Evolutionary conservation across 2,113 vertebrate species (phyloP).

Genomic region (Piaya cayana): DNA sequence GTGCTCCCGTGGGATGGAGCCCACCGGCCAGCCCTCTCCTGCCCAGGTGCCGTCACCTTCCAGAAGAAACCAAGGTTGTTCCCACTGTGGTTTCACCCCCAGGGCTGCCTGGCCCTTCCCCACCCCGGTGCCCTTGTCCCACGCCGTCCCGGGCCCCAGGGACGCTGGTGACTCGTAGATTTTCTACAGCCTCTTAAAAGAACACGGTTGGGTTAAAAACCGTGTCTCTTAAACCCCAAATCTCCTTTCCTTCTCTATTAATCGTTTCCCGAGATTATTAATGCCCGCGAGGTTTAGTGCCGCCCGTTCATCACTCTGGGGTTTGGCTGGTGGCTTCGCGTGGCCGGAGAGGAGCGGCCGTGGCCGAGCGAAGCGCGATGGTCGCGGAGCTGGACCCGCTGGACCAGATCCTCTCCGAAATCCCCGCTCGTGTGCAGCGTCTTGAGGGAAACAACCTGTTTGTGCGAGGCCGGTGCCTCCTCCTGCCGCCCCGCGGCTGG

Average conservation of each 20-base stretch:
- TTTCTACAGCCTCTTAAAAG: neutral
- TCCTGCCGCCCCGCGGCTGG: neutral
- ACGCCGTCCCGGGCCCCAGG: fast-evolving
- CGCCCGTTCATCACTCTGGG: neutral
- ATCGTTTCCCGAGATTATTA: conserved; percentile 24
- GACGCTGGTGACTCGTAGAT: neutral
- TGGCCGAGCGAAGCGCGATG: fast-evolving
- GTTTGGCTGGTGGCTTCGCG: neutral
- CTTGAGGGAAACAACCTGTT: conserved; percentile 6
- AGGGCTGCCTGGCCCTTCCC: neutral
- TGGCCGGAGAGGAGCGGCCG: neutral
- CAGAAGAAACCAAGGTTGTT: neutral
- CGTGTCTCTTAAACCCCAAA: conserved; percentile 32
- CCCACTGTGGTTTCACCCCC: fast-evolving
- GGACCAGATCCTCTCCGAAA: neutral
- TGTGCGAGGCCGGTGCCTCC: neutral
- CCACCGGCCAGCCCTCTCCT: neutral
- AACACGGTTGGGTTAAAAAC: neutral
- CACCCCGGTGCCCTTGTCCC: neutral
- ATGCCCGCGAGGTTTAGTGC: neutral
- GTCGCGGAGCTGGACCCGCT: neutral
- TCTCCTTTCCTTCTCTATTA: conserved; percentile 42
- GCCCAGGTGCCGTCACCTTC: neutral
- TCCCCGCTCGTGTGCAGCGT: neutral
- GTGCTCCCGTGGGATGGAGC: neutral